A percentile compares a stretch with the other conserved stretches of the same genome.
Evolutionary conservation across 2,888 invertebrate genomes (phyloP).

Genomic region (Erebia palarica): DNA sequence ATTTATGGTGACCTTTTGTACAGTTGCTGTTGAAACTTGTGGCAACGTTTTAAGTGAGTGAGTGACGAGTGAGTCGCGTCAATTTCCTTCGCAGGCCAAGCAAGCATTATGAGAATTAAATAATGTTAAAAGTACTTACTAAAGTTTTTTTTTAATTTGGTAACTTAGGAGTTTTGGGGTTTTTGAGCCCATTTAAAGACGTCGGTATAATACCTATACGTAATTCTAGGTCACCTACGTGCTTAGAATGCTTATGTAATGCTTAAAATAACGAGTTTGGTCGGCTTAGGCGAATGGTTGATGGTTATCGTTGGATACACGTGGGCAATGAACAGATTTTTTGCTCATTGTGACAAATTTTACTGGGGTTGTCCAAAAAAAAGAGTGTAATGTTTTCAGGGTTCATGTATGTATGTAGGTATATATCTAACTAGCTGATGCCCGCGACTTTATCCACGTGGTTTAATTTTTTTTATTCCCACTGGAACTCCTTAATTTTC

Average conservation of each 20-base stretch:
- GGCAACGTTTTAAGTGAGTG: no score
- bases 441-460: no score
- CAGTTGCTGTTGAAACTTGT: no score
- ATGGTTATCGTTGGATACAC: background rate
- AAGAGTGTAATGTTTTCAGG: background rate
- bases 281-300: conserved; percentile 1
- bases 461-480: no score
- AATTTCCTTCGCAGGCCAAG: no score
- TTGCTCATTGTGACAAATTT: background rate
- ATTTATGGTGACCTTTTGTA: no score
- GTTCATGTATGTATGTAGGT: background rate
- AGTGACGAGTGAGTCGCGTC: no score
- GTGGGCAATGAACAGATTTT: background rate
- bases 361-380: no score
- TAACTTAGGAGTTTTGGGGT: conserved; percentile 41
- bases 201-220: conserved; percentile 37
- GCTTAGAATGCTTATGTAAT: conserved; percentile 39
- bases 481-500: no score
- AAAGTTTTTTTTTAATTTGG: conserved; percentile 35
- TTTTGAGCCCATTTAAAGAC: conserved; percentile 34
- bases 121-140: conserved; percentile 27
- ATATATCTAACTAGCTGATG: no score
- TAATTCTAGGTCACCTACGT: conserved; percentile 45
- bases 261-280: conserved; percentile 38
- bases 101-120: conserved; percentile 31